Conservation (phyloP, 2,797 vertebrate genomes). For the Crypturellus tataupa region DNA sequence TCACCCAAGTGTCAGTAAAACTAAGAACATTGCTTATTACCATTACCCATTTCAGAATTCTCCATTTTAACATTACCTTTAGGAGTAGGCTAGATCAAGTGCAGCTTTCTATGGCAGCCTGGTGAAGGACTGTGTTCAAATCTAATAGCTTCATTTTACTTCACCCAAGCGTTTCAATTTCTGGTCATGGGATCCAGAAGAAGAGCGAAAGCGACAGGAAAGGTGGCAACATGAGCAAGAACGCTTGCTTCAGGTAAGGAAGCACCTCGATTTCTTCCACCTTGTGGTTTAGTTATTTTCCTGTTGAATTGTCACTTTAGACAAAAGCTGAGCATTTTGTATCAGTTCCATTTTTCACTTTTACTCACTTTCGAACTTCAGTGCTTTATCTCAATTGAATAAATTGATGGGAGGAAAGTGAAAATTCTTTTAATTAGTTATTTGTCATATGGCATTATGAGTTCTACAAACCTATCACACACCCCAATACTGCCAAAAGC, state of each 20-base stretch:
- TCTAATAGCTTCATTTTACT: constrained; percentile 83
- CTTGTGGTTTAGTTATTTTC: neutral
- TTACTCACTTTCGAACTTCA: neutral
- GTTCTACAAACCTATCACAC: no score
- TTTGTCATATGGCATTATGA: no score
- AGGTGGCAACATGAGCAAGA: constrained; percentile 98
- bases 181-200: constrained; percentile 97
- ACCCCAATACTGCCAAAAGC: neutral
- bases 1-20: neutral
- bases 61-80: neutral
- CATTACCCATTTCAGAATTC: neutral
- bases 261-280: neutral
- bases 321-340: neutral
- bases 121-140: constrained; percentile 67
- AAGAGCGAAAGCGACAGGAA: constrained; percentile 95
- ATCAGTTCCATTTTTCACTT: neutral
- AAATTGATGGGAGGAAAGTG: neutral
- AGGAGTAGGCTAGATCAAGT: neutral
- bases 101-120: constrained; percentile 19
- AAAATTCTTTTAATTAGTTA: no score
- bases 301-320: neutral
- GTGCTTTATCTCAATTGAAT: neutral
- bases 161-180: constrained; percentile 87
- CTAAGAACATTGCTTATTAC: neutral
- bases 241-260: constrained; percentile 93